Evolutionary conservation across 2,888 invertebrate genomes (phyloP).

Genomic region (Napeogenes sylphis): DNA sequence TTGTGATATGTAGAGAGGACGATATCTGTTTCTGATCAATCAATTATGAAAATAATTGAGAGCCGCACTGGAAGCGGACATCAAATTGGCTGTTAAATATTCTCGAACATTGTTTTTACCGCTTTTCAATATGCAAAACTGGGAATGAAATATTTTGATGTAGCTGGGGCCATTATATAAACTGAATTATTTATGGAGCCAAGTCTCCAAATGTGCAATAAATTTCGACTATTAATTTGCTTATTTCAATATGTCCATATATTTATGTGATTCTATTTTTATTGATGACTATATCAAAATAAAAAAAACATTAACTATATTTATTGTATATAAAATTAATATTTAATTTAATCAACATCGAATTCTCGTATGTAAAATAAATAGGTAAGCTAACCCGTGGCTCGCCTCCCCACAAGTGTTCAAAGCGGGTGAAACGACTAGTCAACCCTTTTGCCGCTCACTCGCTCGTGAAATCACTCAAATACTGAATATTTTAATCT

Average conservation of each 20-base stretch:
- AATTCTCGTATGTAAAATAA: constrained; percentile 61
- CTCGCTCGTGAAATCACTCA: constrained; percentile 78
- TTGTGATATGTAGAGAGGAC: constrained; percentile 10
- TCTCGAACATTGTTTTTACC: constrained; percentile 62
- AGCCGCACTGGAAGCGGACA: constrained; percentile 35
- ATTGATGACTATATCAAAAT: neutral
- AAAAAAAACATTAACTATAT: neutral
- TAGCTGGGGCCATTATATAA: constrained; percentile 68
- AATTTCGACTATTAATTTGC: constrained; percentile 71
- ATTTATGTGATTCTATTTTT: too few relatives aligned
- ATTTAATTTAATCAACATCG: constrained; percentile 40
- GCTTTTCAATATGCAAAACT: constrained; percentile 71
- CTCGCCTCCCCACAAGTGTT: constrained; percentile 68
- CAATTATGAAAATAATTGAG: constrained; percentile 26
- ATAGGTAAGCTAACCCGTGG: constrained; percentile 51
- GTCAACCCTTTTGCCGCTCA: constrained; percentile 76
- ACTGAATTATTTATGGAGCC: constrained; percentile 71
- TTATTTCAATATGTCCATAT: constrained; percentile 45
- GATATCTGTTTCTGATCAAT: constrained; percentile 18
- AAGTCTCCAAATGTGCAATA: constrained; percentile 67
- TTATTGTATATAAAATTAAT: neutral
- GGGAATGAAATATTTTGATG: constrained; percentile 70
- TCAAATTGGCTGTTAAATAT: constrained; percentile 44
- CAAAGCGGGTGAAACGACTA: constrained; percentile 75
- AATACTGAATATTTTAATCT: constrained; percentile 79